phyloP scores from a whole-genome alignment of 2,888 invertebrate species.

The Anaspis maculata region DNA sequence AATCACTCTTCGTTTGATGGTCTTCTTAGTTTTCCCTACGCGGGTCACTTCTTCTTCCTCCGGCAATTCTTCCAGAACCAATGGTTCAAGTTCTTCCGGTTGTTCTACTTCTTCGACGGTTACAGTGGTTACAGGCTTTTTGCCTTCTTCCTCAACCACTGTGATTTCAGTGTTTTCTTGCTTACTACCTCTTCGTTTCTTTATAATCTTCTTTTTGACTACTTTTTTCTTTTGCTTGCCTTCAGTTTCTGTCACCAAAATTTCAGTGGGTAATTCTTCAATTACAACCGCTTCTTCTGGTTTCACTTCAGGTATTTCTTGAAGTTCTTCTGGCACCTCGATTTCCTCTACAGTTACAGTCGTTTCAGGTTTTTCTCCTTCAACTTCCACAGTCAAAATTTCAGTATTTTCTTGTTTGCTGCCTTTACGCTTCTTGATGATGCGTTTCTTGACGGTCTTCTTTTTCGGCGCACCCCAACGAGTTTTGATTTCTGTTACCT shows the following conservation, averaged over 20 bases:
- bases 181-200: conserved; percentile 31
- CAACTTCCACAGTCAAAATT: conserved; percentile 43
- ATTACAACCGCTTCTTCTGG: conserved; percentile 20
- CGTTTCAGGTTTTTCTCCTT: conserved; percentile 36
- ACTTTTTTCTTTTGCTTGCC: conserved; percentile 20
- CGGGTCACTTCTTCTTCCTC: conserved; percentile 33
- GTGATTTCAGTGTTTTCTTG: conserved; percentile 39
- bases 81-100: conserved; percentile 14
- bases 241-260: conserved; percentile 28
- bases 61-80: conserved; percentile 34
- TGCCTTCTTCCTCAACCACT: conserved; percentile 32
- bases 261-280: conserved; percentile 27
- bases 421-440: conserved; percentile 23
- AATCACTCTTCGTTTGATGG: conserved; percentile 36
- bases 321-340: conserved; percentile 11
- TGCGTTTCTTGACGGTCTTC: conserved; percentile 25
- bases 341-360: conserved; percentile 21
- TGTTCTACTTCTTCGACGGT: conserved; percentile 21
- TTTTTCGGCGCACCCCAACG: conserved; percentile 27
- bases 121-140: conserved; percentile 32
- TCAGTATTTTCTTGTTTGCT: conserved; percentile 28
- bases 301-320: conserved; percentile 13
- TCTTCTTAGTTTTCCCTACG: conserved; percentile 27
- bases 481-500: conserved; percentile 26
- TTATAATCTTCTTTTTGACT: conserved; percentile 29